A percentile compares a stretch with the other conserved stretches of the same genome.
Conservation (phyloP, 2,113 vertebrate species). For the Triplophysa dalaica region DNA sequence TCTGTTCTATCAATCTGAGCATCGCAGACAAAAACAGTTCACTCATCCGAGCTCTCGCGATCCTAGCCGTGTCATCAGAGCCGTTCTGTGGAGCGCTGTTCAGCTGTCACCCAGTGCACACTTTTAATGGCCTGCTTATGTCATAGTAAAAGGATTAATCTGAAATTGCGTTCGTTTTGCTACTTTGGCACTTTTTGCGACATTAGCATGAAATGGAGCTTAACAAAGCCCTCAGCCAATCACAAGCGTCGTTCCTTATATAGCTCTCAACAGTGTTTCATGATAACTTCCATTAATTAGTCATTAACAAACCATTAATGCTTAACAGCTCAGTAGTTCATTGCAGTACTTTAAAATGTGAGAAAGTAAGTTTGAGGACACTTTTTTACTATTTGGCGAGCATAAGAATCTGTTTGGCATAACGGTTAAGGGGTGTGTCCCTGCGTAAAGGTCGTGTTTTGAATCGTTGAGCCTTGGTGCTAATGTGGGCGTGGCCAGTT, state of each 20-base stretch:
- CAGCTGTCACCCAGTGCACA: neutral
- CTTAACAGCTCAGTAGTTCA: constrained; percentile 13
- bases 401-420: too few species aligned
- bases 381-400: neutral
- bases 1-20: constrained; percentile 26
- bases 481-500: too few species aligned
- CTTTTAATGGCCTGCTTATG: constrained; percentile 18
- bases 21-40: constrained; percentile 26
- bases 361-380: constrained; percentile 1
- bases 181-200: constrained; percentile 3
- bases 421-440: too few species aligned
- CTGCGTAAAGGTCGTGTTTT: too few species aligned
- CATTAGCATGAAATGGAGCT: constrained; percentile 2
- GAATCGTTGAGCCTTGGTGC: too few species aligned
- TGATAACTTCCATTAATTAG: constrained; percentile 7
- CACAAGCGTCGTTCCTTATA: neutral
- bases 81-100: neutral
- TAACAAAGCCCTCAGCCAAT: constrained; percentile 12
- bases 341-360: neutral
- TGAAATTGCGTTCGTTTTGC: neutral
- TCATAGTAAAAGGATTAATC: constrained; percentile 3
- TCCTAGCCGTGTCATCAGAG: neutral
- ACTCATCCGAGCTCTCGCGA: neutral
- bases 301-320: constrained; percentile 4
- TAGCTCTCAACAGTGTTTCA: neutral